Evolutionary conservation across 1,140 invertebrate genomes (phyloP).

Genomic region (Dermatophagoides farinae): DNA sequence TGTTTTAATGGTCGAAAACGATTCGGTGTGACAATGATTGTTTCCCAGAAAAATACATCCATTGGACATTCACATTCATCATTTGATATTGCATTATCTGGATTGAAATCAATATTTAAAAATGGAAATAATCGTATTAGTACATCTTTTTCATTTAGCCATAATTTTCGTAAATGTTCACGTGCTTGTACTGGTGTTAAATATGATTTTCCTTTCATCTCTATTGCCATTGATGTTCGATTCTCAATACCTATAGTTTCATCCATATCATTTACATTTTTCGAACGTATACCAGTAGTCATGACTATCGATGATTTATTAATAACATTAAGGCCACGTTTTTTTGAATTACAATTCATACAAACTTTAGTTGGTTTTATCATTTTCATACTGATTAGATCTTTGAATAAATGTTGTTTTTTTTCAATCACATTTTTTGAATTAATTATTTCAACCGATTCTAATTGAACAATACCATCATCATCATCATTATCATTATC

Average conservation of each 20-base stretch:
- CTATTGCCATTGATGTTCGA: neutral
- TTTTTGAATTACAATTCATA: slow-evolving; percentile 20
- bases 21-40: slow-evolving; percentile 63
- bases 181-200: slow-evolving; percentile 28
- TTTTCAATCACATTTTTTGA: slow-evolving; percentile 21
- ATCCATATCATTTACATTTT: slow-evolving; percentile 17
- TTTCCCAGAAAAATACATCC: slow-evolving; percentile 70
- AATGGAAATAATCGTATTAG: slow-evolving; percentile 10
- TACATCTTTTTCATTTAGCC: slow-evolving; percentile 41
- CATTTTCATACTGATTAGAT: slow-evolving; percentile 19
- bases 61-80: slow-evolving; percentile 34
- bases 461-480: neutral
- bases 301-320: slow-evolving; percentile 15
- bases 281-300: neutral
- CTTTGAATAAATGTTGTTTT: slow-evolving; percentile 18
- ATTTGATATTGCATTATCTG: neutral
- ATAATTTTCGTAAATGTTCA: slow-evolving; percentile 49
- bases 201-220: slow-evolving; percentile 20
- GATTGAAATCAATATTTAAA: neutral
- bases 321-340: slow-evolving; percentile 10
- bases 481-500: neutral
- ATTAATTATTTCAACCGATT: slow-evolving; percentile 4
- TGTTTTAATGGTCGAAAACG: slow-evolving; percentile 54
- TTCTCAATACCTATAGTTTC: slow-evolving; percentile 8
- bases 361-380: slow-evolving; percentile 20